Conservation (phyloP, 1,140 invertebrate species). For the Batillaria attramentaria region DNA sequence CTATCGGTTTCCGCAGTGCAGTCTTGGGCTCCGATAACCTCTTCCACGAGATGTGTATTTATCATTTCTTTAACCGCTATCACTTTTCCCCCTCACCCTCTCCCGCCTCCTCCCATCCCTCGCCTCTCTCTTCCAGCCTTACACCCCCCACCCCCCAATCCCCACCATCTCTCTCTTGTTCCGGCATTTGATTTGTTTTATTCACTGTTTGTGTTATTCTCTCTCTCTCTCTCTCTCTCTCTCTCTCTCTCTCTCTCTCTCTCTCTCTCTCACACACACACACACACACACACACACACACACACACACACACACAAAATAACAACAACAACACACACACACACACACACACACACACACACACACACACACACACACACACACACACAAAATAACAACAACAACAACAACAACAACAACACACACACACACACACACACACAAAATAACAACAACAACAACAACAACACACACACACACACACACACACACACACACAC, state of each 20-base stretch:
- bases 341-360: too few relatives aligned
- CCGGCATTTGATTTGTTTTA: background rate
- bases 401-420: background rate
- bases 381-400: background rate
- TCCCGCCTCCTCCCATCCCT: background rate
- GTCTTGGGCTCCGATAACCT: background rate
- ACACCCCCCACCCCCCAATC: too few relatives aligned
- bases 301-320: slow-evolving; percentile 3
- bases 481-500: slow-evolving; percentile 2
- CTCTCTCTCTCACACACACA: background rate
- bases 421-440: background rate
- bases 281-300: slow-evolving; percentile 5
- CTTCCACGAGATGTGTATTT: background rate
- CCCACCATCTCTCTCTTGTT: background rate
- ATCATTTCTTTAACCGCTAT: background rate
- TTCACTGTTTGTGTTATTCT: background rate
- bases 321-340: too few relatives aligned
- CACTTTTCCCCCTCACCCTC: background rate
- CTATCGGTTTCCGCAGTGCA: background rate
- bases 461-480: background rate
- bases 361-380: too few relatives aligned
- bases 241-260: background rate
- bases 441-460: background rate
- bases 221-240: background rate
- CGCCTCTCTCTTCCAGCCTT: background rate